Conservation (phyloP, 2,113 vertebrate species). For the Pagrus major region DNA sequence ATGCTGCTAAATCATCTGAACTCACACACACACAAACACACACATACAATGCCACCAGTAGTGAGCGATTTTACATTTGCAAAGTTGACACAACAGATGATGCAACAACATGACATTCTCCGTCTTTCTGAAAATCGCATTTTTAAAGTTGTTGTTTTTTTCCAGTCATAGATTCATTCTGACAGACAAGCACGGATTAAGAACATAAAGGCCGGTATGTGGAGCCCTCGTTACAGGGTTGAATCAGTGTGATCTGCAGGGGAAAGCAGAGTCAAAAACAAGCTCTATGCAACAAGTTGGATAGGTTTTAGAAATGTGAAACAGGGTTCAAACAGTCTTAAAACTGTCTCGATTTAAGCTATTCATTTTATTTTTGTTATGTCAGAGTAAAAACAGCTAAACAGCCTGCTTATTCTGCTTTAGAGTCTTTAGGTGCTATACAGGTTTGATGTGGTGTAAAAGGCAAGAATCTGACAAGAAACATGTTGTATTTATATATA, state of each 20-base stretch:
- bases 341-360: no score
- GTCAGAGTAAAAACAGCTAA: neutral
- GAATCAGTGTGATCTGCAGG: conserved; percentile 2
- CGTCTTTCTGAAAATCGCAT: neutral
- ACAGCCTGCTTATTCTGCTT: neutral
- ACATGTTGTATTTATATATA: neutral
- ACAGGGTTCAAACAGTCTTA: conserved; percentile 42
- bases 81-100: conserved; percentile 5
- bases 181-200: conserved; percentile 32
- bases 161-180: neutral
- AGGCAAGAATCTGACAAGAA: neutral
- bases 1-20: conserved; percentile 73
- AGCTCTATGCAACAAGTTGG: conserved; percentile 63
- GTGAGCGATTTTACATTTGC: conserved; percentile 16
- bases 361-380: neutral
- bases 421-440: neutral
- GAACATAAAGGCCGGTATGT: conserved; percentile 12
- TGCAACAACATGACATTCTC: conserved; percentile 16
- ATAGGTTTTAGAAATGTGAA: conserved; percentile 36
- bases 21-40: conserved; percentile 2
- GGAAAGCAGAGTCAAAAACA: conserved; percentile 32
- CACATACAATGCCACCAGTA: neutral
- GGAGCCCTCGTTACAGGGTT: conserved; percentile 10
- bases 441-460: neutral
- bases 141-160: neutral